phyloP scores from a whole-genome alignment of 1,140 invertebrate genomes.

The Drosophila miranda region DNA sequence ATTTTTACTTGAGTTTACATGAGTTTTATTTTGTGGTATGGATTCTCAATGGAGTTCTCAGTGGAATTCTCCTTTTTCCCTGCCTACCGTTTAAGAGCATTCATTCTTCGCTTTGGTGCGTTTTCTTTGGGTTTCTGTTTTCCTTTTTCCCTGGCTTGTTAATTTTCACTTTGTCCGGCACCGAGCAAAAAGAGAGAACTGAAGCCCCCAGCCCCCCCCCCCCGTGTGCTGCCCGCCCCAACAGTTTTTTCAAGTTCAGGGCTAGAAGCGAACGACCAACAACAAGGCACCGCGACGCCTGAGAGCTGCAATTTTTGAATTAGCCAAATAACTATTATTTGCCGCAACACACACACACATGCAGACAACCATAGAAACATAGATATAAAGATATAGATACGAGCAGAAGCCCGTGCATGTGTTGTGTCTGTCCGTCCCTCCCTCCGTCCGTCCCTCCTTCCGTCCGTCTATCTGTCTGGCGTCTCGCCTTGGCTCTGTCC shows the following conservation, averaged over 20 bases:
- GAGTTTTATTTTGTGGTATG: no score
- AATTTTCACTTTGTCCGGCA: slow-evolving; percentile 73
- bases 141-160: slow-evolving; percentile 41
- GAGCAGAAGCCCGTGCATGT: slow-evolving; percentile 2
- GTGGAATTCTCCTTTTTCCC: background rate
- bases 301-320: slow-evolving; percentile 75
- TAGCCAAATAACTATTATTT: slow-evolving; percentile 80
- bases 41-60: no score
- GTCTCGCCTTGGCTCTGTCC: slow-evolving; percentile 53
- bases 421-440: slow-evolving; percentile 13
- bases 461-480: slow-evolving; percentile 48
- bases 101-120: background rate
- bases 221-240: no score
- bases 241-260: slow-evolving; percentile 71
- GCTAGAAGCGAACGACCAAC: slow-evolving; percentile 51
- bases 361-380: slow-evolving; percentile 6
- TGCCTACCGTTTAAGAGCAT: background rate
- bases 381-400: slow-evolving; percentile 11
- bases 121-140: background rate
- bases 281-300: slow-evolving; percentile 32
- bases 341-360: slow-evolving; percentile 49
- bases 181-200: slow-evolving; percentile 27
- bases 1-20: no score
- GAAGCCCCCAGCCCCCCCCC: no score
- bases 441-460: no score